Conservation (phyloP, 2,888 invertebrate genomes). For the Atethmia centrago region DNA sequence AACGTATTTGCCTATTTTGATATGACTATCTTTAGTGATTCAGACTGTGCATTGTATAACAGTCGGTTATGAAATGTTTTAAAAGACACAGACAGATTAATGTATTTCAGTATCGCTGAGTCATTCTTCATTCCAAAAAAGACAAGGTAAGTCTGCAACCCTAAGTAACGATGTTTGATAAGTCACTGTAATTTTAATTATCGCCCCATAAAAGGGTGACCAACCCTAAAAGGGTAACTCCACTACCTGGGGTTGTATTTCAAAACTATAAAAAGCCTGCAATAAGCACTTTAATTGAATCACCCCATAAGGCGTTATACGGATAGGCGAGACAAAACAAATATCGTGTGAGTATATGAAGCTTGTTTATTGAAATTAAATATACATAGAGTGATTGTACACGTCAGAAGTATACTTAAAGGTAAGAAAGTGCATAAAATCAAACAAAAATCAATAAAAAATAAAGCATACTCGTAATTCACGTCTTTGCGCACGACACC, state of each 20-base stretch:
- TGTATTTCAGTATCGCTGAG: conserved; percentile 3
- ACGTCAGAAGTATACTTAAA: conserved; percentile 72
- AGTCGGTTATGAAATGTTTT: not conserved
- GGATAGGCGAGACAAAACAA: conserved; percentile 82
- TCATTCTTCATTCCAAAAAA: conserved; percentile 27
- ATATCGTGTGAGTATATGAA: conserved; percentile 80
- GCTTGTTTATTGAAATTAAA: conserved; percentile 81
- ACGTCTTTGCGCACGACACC: conserved; percentile 38
- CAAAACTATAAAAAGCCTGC: conserved; percentile 61
- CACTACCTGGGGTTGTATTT: conserved; percentile 60
- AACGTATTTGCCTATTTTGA: not conserved
- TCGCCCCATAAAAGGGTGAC: conserved; percentile 58
- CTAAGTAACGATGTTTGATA: conserved; percentile 45
- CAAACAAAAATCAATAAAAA: conserved; percentile 52
- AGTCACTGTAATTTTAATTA: conserved; percentile 58
- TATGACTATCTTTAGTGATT: not conserved
- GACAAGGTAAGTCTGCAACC: conserved; percentile 4
- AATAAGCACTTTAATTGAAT: conserved; percentile 67
- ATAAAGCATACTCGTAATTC: conserved; percentile 39
- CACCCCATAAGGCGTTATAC: conserved; percentile 65
- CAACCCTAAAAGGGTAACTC: conserved; percentile 59
- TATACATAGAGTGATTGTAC: conserved; percentile 75
- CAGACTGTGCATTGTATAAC: not conserved
- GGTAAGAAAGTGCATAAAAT: conserved; percentile 68
- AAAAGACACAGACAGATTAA: not conserved